Percentiles rank a stretch among this genome's conserved stretches.
phyloP scores from a whole-genome alignment of 2,797 vertebrate species.

The Alfaro cultratus region DNA sequence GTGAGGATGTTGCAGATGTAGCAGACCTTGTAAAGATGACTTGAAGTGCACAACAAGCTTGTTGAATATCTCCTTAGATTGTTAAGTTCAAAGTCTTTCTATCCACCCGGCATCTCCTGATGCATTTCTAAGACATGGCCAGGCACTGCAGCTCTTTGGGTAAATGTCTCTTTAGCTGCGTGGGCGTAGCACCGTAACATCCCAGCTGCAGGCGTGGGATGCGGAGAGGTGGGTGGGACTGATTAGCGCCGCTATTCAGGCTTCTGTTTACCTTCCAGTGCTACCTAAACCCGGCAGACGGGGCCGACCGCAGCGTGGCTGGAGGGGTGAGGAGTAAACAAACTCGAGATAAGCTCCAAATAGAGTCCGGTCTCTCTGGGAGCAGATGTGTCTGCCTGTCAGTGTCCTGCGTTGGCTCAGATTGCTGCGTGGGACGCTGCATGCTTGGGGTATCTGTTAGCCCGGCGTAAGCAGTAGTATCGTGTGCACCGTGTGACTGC shows the following conservation, averaged over 20 bases:
- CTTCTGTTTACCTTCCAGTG: slow-evolving; percentile 68
- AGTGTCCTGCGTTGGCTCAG: slow-evolving; percentile 13
- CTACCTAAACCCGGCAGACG: slow-evolving; percentile 58
- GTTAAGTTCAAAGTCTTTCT: background rate
- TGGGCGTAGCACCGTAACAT: slow-evolving; percentile 57
- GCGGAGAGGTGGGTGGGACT: slow-evolving; percentile 45
- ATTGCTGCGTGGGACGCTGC: background rate
- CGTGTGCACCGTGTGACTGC: slow-evolving; percentile 48
- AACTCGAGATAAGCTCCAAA: slow-evolving; percentile 31
- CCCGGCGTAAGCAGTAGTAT: slow-evolving; percentile 40
- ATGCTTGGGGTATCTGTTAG: slow-evolving; percentile 26
- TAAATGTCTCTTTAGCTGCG: slow-evolving; percentile 44
- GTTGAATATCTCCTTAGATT: background rate
- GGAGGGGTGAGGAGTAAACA: slow-evolving; percentile 43
- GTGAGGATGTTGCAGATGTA: background rate
- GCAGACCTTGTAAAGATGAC: slow-evolving; percentile 2
- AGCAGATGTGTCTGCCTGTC: slow-evolving; percentile 32
- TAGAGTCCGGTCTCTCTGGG: slow-evolving; percentile 20
- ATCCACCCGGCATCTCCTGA: slow-evolving; percentile 14
- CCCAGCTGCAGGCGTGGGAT: slow-evolving; percentile 46
- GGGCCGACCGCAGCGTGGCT: slow-evolving; percentile 41
- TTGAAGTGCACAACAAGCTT: background rate
- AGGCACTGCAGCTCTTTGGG: slow-evolving; percentile 28
- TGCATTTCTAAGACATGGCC: slow-evolving; percentile 11
- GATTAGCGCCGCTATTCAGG: slow-evolving; percentile 40